Percentiles rank a stretch among this genome's conserved stretches.
Evolutionary conservation across 2,888 invertebrate genomes (phyloP).

Genomic region (Tupiocoris notatus): DNA sequence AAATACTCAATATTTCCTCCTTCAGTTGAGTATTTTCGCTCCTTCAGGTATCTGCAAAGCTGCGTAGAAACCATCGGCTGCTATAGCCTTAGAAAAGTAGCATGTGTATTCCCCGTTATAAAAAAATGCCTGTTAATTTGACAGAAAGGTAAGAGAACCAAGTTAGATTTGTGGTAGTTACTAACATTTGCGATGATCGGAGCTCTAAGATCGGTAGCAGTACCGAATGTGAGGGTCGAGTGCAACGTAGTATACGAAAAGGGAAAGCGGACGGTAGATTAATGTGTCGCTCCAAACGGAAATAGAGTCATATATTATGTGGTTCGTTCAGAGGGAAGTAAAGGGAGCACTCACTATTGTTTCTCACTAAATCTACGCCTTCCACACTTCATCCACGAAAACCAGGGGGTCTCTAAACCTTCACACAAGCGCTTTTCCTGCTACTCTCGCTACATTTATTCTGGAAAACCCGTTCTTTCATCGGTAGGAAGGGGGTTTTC

Average conservation of each 20-base stretch:
- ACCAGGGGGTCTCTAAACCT: not conserved
- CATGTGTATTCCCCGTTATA: no score
- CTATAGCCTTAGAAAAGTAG: no score
- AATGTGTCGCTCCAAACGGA: conserved; percentile 30
- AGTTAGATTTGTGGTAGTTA: no score
- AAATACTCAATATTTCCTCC: no score
- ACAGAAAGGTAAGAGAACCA: no score
- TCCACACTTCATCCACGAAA: not conserved
- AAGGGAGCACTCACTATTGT: conserved; percentile 8
- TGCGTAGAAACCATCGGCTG: no score
- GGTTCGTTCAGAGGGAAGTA: not conserved
- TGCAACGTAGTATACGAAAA: not conserved
- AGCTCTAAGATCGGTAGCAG: not conserved
- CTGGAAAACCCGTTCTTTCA: not conserved
- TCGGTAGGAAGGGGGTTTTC: not conserved
- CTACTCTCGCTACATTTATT: not conserved
- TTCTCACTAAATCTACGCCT: conserved; percentile 25
- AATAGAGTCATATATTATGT: conserved; percentile 29
- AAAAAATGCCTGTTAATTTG: no score
- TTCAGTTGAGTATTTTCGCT: no score
- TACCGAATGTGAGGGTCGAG: not conserved
- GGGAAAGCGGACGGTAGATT: conserved; percentile 9
- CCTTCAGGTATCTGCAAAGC: no score
- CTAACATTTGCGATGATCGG: not conserved
- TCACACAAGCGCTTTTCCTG: not conserved